phyloP scores from a whole-genome alignment of 2,888 invertebrate species.

The Digitonthophagus gazella region DNA sequence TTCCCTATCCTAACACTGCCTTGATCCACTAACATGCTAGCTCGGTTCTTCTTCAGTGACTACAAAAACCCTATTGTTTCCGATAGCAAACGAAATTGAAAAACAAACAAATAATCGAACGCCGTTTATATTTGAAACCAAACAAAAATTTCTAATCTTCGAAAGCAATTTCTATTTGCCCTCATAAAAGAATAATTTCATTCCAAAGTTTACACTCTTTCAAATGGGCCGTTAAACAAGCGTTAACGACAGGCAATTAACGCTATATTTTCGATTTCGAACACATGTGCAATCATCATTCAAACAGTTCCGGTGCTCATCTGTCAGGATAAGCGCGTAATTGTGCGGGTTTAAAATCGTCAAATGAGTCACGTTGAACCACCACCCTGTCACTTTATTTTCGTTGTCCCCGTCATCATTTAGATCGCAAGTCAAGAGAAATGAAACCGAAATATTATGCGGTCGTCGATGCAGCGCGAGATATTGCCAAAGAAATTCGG shows the following conservation, averaged over 20 bases:
- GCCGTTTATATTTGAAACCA: not conserved
- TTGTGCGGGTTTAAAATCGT: not conserved
- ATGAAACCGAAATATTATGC: not conserved
- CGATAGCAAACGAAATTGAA: not conserved
- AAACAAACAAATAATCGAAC: no score
- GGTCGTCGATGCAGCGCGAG: not conserved
- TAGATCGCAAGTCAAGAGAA: not conserved
- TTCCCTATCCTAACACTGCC: conserved; percentile 18
- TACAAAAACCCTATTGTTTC: no score
- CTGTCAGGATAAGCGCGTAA: not conserved
- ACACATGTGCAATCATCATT: not conserved
- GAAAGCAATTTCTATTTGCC: no score
- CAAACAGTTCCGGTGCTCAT: not conserved
- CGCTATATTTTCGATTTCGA: not conserved
- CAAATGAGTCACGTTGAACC: not conserved
- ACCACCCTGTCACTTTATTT: not conserved
- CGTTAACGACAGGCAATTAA: not conserved
- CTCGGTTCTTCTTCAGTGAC: not conserved
- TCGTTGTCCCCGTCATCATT: no score
- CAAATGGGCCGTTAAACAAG: not conserved
- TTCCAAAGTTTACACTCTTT: not conserved
- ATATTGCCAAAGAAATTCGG: not conserved
- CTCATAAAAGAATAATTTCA: not conserved
- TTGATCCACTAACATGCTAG: conserved; percentile 26
- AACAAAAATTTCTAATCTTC: no score